These are phyloP conservation scores for Cryptophagus acutangulus DNA, from an alignment of 2,888 invertebrate species.

Conservation along the genomic window DNA sequence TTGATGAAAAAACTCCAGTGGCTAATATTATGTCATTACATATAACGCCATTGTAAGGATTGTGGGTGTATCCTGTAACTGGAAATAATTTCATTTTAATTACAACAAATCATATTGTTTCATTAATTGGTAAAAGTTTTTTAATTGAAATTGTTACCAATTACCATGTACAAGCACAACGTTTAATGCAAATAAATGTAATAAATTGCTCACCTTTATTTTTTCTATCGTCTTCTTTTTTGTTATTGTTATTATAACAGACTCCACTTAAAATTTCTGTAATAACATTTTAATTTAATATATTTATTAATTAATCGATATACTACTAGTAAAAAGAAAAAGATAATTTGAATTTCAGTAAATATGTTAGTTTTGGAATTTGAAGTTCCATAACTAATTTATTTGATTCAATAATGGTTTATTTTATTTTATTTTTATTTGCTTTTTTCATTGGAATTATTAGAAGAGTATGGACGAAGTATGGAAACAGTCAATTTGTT, in stretches of 20 bases:
- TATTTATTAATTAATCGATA: too few relatives aligned
- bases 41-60: constrained; percentile 97
- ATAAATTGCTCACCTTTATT: constrained; percentile 65
- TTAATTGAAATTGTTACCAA: constrained; percentile 30
- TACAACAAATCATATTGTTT: constrained; percentile 1
- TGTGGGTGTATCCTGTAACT: constrained; percentile 76
- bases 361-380: too few relatives aligned
- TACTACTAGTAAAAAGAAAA: too few relatives aligned
- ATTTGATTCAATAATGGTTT: too few relatives aligned
- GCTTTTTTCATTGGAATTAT: too few relatives aligned
- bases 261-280: constrained; percentile 75
- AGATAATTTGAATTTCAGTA: too few relatives aligned
- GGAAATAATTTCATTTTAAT: constrained; percentile 29
- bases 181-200: constrained; percentile 2
- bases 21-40: constrained; percentile 99
- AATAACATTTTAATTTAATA: too few relatives aligned
- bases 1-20: constrained; percentile 98
- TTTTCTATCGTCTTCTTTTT: constrained; percentile 71
- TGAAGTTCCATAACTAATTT: too few relatives aligned
- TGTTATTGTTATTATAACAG: constrained; percentile 64
- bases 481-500: too few relatives aligned
- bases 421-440: too few relatives aligned
- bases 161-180: constrained; percentile 27
- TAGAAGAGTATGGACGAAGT: too few relatives aligned
- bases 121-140: background rate